Evolutionary conservation across 2,113 vertebrate species (phyloP).

Genomic region (Onychorhynchus coronatus): DNA sequence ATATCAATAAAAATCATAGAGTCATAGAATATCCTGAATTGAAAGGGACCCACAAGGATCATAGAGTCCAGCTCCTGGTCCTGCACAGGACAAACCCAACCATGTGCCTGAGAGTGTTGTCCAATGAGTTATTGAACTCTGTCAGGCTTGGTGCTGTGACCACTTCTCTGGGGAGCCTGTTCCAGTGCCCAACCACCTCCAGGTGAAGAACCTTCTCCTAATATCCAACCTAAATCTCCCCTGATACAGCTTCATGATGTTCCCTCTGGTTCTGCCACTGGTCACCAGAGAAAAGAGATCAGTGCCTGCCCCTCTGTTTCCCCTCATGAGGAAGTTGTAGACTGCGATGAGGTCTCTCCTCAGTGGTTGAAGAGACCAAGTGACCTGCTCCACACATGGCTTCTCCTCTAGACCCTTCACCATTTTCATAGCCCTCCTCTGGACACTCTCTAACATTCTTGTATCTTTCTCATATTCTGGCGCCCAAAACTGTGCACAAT

Average conservation of each 20-base stretch:
- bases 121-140: fast-evolving
- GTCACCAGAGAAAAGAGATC: neutral
- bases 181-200: neutral
- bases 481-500: neutral
- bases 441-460: neutral
- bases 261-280: neutral
- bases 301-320: neutral
- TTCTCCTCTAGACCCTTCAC: neutral
- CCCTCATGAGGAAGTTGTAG: neutral
- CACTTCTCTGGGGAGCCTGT: neutral
- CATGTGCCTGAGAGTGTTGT: neutral
- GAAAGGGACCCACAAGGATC: neutral
- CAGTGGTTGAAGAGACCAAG: neutral
- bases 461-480: neutral
- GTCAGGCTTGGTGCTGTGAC: neutral
- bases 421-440: neutral
- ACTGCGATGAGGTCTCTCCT: neutral
- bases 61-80: neutral
- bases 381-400: fast-evolving
- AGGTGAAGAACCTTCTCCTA: neutral
- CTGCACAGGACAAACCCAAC: neutral
- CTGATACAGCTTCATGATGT: neutral
- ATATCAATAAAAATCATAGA: neutral
- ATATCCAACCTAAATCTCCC: neutral
- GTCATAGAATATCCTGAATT: neutral